Conservation (phyloP, 2,888 invertebrate species). For the Octonoba sinensis region DNA sequence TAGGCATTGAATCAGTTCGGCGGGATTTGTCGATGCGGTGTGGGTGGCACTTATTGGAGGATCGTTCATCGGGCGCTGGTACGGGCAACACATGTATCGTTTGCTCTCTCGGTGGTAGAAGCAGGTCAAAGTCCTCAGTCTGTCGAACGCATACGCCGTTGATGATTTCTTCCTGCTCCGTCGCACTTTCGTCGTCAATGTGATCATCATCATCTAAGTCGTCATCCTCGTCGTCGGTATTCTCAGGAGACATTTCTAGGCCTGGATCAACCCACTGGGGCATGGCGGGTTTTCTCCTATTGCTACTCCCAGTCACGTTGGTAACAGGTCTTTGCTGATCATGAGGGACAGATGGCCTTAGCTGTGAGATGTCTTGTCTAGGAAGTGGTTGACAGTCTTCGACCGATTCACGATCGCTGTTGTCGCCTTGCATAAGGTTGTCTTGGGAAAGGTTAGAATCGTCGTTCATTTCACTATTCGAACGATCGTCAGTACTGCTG, state of each 20-base stretch:
- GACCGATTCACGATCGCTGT: constrained; percentile 62
- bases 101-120: constrained; percentile 73
- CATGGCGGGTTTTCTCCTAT: constrained; percentile 91
- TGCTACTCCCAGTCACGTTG: constrained; percentile 56
- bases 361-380: constrained; percentile 14
- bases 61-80: constrained; percentile 78
- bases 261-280: constrained; percentile 98
- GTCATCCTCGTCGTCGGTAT: constrained; percentile 67
- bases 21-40: constrained; percentile 33
- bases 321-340: constrained; percentile 14
- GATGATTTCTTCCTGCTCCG: constrained; percentile 81
- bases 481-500: constrained; percentile 84
- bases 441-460: constrained; percentile 77
- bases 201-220: constrained; percentile 64
- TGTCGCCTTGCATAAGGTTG: constrained; percentile 72
- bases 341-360: constrained; percentile 3
- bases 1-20: constrained; percentile 22
- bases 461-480: constrained; percentile 81
- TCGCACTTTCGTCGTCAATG: constrained; percentile 69
- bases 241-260: constrained; percentile 69
- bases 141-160: constrained; percentile 95
- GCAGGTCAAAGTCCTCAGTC: constrained; percentile 79
- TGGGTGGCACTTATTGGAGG: constrained; percentile 14
- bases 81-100: constrained; percentile 84
- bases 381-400: constrained; percentile 19